Evolutionary conservation across 2,888 invertebrate genomes (phyloP).

Genomic region (Trachelus stipa): DNA sequence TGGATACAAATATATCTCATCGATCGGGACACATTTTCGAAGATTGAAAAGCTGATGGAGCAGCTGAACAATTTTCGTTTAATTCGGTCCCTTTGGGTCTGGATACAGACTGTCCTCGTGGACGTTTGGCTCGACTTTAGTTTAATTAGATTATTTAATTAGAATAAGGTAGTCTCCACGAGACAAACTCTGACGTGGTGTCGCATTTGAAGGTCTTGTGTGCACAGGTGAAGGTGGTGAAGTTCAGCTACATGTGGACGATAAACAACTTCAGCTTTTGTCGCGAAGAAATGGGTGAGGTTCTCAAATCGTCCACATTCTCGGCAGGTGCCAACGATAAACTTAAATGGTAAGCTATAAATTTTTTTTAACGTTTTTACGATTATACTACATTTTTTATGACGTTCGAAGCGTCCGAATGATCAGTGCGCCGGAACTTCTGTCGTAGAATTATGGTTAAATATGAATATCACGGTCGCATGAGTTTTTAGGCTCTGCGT

Average conservation of each 20-base stretch:
- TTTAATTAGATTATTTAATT: slow-evolving; percentile 41
- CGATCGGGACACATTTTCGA: background rate
- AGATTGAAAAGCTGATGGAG: background rate
- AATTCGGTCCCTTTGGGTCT: background rate
- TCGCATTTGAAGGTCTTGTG: slow-evolving; percentile 62
- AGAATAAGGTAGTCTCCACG: slow-evolving; percentile 43
- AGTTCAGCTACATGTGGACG: slow-evolving; percentile 99
- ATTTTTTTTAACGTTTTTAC: background rate
- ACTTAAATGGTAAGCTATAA: slow-evolving; percentile 88
- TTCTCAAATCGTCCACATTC: slow-evolving; percentile 99
- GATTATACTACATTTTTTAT: background rate
- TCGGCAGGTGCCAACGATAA: slow-evolving; percentile 99
- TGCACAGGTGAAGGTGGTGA: slow-evolving; percentile 97
- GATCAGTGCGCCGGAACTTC: background rate
- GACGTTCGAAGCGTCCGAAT: background rate
- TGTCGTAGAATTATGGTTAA: background rate
- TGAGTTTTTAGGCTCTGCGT: background rate
- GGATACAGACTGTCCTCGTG: background rate
- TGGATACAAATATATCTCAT: background rate
- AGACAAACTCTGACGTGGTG: slow-evolving; percentile 52
- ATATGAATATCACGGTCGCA: background rate
- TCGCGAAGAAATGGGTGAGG: slow-evolving; percentile 99
- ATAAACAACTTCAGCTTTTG: slow-evolving; percentile 99
- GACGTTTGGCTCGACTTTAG: slow-evolving; percentile 2
- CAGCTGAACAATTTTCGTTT: background rate